Evolutionary conservation across 2,888 invertebrate species (phyloP), one percentile per base, ranked within the genome.

Genomic region (Polyommatus iphigenia): DNA sequence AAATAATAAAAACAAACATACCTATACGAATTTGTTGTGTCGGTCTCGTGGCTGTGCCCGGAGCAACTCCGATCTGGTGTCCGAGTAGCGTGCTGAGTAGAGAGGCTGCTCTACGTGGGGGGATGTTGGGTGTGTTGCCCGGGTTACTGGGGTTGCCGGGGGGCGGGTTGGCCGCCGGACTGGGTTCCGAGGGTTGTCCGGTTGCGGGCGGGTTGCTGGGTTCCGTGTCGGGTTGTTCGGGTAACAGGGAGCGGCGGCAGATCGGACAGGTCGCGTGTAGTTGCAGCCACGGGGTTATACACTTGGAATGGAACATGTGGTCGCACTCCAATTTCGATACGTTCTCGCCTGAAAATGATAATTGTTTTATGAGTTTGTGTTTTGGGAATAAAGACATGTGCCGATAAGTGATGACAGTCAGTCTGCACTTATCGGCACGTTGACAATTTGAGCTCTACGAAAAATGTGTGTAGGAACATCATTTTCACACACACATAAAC

Each of bases 251-350:
- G 84, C 90, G 98, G 79, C 99, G 96, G 93, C 99, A 99, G 84
- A 99, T 98, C 79, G 99, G 99, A 89, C 99, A 99, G 75, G 99
- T 99, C 80, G 98, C 98, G 93, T 99, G 99, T 94, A 99, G 94
- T 95, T 98, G 97, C 84, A 99, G 94, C 99, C 99, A 99, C 79
- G 98, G 99, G 83, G 97, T 95, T 90, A 99, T 99, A 90, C 99
- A 99, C 81, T 96, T 95, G 87, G 97, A 96, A 91, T 99, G 99
- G 94, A 98, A 99, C 79, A 98, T 95, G 94, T 99, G 99, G 84
- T 96, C 96, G 94, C 98, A 98, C 79, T 97, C 96, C 86, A 98
- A 93, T 85, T 96, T 96, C 80, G 96, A 96, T 24, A 97, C 97
- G 80, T 95, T 95, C 89, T 98, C 98, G 76, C 96, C 96, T 85